Percentiles rank a stretch among this genome's conserved stretches.
Conservation (phyloP, 2,888 invertebrate genomes). For the Cryptocephalus moraei region DNA sequence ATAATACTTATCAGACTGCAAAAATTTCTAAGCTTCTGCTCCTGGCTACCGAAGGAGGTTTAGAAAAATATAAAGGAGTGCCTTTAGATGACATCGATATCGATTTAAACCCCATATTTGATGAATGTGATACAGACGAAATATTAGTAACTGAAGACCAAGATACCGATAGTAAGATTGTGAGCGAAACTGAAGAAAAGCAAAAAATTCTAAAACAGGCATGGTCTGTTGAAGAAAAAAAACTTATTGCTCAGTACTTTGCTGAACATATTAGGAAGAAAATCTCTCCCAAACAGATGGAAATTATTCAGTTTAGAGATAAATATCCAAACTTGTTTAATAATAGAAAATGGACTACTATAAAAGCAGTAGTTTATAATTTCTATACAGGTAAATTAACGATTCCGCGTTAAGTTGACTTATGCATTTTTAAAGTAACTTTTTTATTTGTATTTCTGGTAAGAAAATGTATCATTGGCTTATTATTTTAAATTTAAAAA, state of each 20-base stretch:
- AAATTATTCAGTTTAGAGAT: conserved; percentile 1
- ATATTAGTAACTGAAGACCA: too few species aligned
- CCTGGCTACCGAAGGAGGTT: conserved; percentile 7
- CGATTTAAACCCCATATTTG: conserved; percentile 34
- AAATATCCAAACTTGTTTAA: conserved; percentile 1
- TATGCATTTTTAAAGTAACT: neutral
- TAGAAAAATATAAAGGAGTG: conserved; percentile 10
- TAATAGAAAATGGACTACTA: conserved; percentile 3
- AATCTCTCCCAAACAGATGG: conserved; percentile 1
- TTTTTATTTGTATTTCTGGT: neutral
- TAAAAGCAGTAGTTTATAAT: conserved; percentile 6
- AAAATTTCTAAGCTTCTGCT: conserved; percentile 12
- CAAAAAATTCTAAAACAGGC: too few species aligned
- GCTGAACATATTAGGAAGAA: conserved; percentile 3
- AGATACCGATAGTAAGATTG: too few species aligned
- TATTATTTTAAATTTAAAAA: too few species aligned
- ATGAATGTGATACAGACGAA: too few species aligned
- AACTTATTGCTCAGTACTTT: conserved; percentile 1
- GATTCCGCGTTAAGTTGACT: neutral
- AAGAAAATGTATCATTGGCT: too few species aligned
- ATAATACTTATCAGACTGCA: conserved; percentile 12
- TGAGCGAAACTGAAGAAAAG: too few species aligned
- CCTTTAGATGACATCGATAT: conserved; percentile 10
- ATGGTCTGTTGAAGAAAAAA: conserved; percentile 2
- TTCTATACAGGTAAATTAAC: conserved; percentile 1